Base-by-base conservation (phyloP, 1,140 invertebrate species). In the Mamestra configurata region DNA sequence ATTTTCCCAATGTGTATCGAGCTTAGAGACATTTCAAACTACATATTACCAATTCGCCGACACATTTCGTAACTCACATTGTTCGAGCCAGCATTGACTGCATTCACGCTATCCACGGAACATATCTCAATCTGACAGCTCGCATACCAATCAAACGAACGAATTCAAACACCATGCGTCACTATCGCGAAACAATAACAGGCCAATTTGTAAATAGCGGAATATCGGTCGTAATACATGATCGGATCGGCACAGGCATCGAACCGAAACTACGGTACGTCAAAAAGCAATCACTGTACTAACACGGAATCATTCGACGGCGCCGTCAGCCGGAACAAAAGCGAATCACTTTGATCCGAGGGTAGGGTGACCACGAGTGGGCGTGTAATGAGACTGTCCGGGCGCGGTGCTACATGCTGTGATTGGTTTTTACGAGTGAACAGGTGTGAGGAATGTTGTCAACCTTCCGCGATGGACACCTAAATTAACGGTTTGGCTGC, bases 271-370 rank as follows among this genome's bases (percentile, higher is more conserved):
- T 86, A 84, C 71, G 81, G 82, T 82, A 85, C 84, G 85, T 87
- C 86, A 88, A 83, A 89, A 89, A 89, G 90, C 90, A 93, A 93
- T 93, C 90, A 89, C 88, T 85, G 86, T 80, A 81, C 87, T 88
- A 89, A 87, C 89, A 88, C 84, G 87, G 79, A 89, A 90, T 90
- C 86, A 92, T 90, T 87, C 86, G 81, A 78, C 77, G 77, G 76
- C 86, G 83, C 88, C 83, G 82, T 88, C 84, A 88, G 80, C 84
- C 84, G 89, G 89, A 90, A 92, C 87, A 86, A 90, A 91, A 92
- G 86, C 87, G 89, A 89, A 91, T 90, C 89, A 88, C 90, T 93
- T 89, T 87, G 88, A 90, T 88, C 88, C 84, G 82, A 40, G 57
- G 61, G 80, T 59, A 82, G 85, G 40, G 15, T 68, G 43, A 59